Evolutionary conservation across 2,113 vertebrate species (phyloP).

Genomic region (Coturnix japonica): DNA sequence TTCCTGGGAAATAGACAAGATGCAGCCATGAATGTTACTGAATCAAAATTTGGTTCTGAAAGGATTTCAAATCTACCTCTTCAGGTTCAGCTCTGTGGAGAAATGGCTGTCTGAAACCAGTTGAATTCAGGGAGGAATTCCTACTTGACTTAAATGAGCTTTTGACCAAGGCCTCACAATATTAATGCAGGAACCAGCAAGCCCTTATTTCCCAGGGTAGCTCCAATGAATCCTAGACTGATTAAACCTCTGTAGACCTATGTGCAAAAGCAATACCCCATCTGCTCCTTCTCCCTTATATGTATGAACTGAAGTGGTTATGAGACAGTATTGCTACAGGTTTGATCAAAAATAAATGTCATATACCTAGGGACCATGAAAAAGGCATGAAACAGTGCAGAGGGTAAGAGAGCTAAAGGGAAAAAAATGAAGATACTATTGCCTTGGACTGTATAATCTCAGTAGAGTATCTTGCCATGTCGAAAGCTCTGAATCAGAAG

Average conservation of each 20-base stretch:
- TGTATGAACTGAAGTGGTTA: constrained; percentile 47
- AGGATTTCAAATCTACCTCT: constrained; percentile 35
- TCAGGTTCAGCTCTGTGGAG: constrained; percentile 6
- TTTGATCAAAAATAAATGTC: constrained; percentile 73
- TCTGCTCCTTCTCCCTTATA: constrained; percentile 49
- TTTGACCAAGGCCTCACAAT: constrained; percentile 40
- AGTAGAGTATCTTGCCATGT: constrained; percentile 2
- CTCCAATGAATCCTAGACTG: constrained; percentile 49
- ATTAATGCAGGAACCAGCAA: constrained; percentile 63
- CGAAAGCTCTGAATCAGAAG: constrained; percentile 43
- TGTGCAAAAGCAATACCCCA: constrained; percentile 55
- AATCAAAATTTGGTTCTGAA: constrained; percentile 41
- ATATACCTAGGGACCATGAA: constrained; percentile 59
- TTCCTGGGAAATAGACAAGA: constrained; percentile 21
- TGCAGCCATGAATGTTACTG: constrained; percentile 21
- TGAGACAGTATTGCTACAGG: constrained; percentile 44
- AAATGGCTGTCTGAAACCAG: constrained; percentile 46
- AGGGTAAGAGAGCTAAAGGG: constrained; percentile 9
- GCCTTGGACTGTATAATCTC: constrained; percentile 33
- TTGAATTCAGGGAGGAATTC: constrained; percentile 45
- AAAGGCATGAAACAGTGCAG: constrained; percentile 55
- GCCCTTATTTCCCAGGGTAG: constrained; percentile 61
- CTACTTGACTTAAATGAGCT: constrained; percentile 56
- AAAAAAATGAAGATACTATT: neutral
- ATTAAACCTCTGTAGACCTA: constrained; percentile 61